These are phyloP conservation scores for Enteromius mattozi DNA, from an alignment of 2,797 vertebrate genomes.

Conservation along the genomic window DNA sequence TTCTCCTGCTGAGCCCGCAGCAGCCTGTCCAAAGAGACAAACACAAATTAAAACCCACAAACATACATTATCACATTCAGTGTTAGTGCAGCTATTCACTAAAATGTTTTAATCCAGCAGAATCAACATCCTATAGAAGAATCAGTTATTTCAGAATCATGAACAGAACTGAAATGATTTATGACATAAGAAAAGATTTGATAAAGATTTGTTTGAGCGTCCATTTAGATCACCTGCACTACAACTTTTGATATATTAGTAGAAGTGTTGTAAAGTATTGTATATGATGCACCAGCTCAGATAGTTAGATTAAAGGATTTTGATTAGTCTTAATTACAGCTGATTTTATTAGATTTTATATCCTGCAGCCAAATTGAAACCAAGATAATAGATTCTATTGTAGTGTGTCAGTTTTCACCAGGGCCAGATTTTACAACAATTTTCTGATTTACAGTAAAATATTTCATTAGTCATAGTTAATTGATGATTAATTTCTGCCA, in stretches of 20 bases:
- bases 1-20: slow-evolving; percentile 84
- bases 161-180: neutral
- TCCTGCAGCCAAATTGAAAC: neutral
- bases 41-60: slow-evolving; percentile 31
- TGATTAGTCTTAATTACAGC: neutral
- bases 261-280: neutral
- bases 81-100: neutral
- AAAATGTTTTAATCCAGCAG: neutral
- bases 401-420: slow-evolving; percentile 14
- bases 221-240: neutral
- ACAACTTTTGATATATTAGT: neutral
- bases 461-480: neutral
- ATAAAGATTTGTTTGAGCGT: neutral
- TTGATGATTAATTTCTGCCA: neutral
- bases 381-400: neutral
- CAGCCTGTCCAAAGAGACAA: slow-evolving; percentile 75
- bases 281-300: neutral
- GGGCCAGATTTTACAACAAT: neutral
- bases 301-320: neutral
- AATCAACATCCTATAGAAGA: slow-evolving; percentile 6
- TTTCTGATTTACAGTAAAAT: neutral
- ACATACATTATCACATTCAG: neutral
- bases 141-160: neutral
- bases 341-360: neutral
- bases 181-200: neutral